Percentiles rank a stretch among this genome's conserved stretches.
Evolutionary conservation across 2,888 invertebrate species (phyloP).

Genomic region (Andrena camellia): DNA sequence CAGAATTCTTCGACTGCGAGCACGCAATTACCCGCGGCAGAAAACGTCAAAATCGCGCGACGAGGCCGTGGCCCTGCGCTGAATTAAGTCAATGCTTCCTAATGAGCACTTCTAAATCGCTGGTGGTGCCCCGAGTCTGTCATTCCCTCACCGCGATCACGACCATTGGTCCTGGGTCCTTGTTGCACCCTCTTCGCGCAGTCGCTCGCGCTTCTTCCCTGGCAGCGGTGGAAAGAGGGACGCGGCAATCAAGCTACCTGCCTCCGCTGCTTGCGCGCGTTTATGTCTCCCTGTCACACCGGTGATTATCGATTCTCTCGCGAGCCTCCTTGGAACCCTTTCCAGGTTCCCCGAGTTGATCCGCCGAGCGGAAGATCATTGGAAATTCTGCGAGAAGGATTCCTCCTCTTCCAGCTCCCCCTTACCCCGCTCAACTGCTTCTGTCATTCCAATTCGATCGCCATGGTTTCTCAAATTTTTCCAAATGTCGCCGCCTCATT

Average conservation of each 20-base stretch:
- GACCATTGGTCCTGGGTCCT: constrained; percentile 33
- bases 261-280: not conserved
- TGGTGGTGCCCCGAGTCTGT: constrained; percentile 22
- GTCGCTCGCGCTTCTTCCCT: not conserved
- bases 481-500: not conserved
- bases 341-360: not conserved
- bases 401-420: too few relatives aligned
- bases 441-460: not conserved
- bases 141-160: constrained; percentile 35
- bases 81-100: constrained; percentile 38
- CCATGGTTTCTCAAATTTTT: not conserved
- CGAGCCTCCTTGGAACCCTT: constrained; percentile 10
- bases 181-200: constrained; percentile 3
- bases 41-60: constrained; percentile 10
- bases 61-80: not conserved
- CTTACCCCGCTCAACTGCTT: not conserved
- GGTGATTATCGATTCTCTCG: constrained; percentile 2
- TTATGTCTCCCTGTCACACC: not conserved
- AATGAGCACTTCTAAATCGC: constrained; percentile 46
- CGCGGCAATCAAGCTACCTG: constrained; percentile 29
- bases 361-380: not conserved
- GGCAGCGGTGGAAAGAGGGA: constrained; percentile 33
- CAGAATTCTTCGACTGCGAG: not conserved
- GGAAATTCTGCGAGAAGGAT: not conserved
- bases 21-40: not conserved